Base-by-base conservation (phyloP, 2,113 vertebrate species). In the Tupaia chinensis region DNA sequence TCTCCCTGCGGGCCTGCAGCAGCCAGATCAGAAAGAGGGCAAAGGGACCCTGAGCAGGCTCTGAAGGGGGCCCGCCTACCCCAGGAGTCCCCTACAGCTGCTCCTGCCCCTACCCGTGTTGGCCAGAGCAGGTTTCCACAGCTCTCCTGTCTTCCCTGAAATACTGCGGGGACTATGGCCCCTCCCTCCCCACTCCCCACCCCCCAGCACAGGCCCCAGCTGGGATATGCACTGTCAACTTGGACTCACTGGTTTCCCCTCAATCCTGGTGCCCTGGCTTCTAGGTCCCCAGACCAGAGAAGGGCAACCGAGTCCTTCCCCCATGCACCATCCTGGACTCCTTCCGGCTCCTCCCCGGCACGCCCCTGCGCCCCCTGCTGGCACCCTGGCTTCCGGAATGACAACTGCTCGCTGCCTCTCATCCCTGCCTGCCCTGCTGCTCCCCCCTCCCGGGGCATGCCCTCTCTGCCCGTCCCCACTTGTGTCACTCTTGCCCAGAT, bases 151-250 rank as follows among this genome's bases (percentile, higher is more conserved):
- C 7, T 27, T n/a, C 58, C 61, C 80, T 61, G 20, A 86, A 14
- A 83, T 68, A 25, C 13, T 53, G 29, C 60, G 17, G 61, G 25
- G 53, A 16, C 22, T 1, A 2, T 3, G 65, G 66, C 14, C 9
- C n/a, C 14, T 6, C n/a, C 63, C 63, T 34, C 58, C 3, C 20
- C 1, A 13, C 23, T 2, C 44, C 15, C 0, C 0, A 0, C 7
- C 12, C 27, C 0, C 32, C 23, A 12, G 9, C 81, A 60, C 25
- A 25, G 16, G 17, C 19, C 53, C 25, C 12, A 9, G 15, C n/a
- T 29, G 54, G 58, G n/a, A 53, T 54, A 7, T 15, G 10, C 12
- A 1, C 32, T n/a, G 8, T 73, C 86, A 58, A 4, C 72, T 10
- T 65, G 66, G 78, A 87, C 19, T 69, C 66, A 54, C 12, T 66